A percentile compares a stretch with the other conserved stretches of the same genome.
These are phyloP conservation scores for Rhynchonycteris naso DNA, from an alignment of 2,797 vertebrate species.

Conservation along the genomic window DNA sequence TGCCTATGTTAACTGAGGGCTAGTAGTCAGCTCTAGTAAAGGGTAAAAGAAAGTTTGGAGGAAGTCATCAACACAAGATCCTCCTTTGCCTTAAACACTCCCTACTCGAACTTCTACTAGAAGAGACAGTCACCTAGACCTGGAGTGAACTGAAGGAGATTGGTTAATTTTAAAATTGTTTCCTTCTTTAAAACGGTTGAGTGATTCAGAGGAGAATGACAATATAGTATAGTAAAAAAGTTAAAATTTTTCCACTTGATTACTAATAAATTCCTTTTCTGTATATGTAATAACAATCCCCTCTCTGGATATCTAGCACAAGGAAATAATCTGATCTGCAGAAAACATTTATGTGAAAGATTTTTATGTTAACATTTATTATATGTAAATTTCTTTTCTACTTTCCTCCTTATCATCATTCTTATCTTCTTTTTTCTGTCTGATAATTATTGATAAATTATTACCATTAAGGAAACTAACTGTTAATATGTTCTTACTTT, in stretches of 20 bases:
- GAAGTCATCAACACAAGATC: rapidly evolving
- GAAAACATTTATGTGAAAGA: neutral
- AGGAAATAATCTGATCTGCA: neutral
- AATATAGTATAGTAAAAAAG: neutral
- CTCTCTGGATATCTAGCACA: neutral
- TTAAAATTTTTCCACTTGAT: neutral
- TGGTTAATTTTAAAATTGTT: neutral
- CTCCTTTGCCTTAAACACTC: neutral
- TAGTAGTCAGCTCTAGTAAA: neutral
- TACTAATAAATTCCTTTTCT: neutral
- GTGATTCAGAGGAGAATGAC: neutral
- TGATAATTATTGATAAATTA: neutral
- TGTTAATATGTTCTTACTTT: neutral
- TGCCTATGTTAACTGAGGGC: neutral
- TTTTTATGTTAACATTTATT: neutral
- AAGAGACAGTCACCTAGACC: neutral
- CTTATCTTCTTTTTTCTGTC: neutral
- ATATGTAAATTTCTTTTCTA: neutral
- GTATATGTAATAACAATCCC: neutral
- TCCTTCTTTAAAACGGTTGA: neutral
- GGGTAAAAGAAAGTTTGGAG: neutral
- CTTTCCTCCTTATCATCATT: neutral
- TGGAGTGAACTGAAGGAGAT: neutral
- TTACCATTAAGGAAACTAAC: neutral
- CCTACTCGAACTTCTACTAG: neutral